Evolutionary conservation across 2,113 vertebrate genomes (phyloP), one percentile per base, ranked within the genome.

Genomic region (Callopanchax toddi): DNA sequence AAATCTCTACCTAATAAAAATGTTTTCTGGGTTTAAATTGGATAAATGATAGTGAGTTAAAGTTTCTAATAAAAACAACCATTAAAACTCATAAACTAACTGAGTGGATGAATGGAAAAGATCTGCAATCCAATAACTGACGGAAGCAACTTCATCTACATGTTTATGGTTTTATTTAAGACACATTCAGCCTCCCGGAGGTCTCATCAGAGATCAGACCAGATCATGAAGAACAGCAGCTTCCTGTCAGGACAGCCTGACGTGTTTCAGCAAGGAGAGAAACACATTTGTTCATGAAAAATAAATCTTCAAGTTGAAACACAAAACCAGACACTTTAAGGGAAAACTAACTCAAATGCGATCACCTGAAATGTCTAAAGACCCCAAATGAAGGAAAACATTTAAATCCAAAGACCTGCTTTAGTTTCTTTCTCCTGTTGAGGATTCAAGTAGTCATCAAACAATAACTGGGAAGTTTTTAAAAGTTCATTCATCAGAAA

Each of bases 401-500:
- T n/a, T n/a, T n/a, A n/a, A n/a, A n/a, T n/a, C n/a, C 5, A 18
- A 20, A 20, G 10, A 15, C n/a, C 42, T 44, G 42, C n/a, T 44
- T 20, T 44, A 10, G n/a, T 10, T 20, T 15, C 17, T 43, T 32
- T 32, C 29, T 32, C 29, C 29, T 32, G 29, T 26, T 26, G 26
- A 4, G 3, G 3, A 26, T 26, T 26, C 26, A 26, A 6, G 26
- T 6, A n/a, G 3, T 26, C 26, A 26, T 26, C 26, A 26, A 26
- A 26, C 29, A 42, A n/a, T 17, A 42, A 1, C 40, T 6, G 17
- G 39, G n/a, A 5, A 7, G 16, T n/a, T 3, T 39, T 40, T 15
- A 40, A 40, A 78, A 77, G 58, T 71, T 70, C 54, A 20, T 51
- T 45, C 26, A 54, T 55, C 49, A 67, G 56, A 48, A 59, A 60